These are phyloP conservation scores for Orthonyx spaldingii DNA, from an alignment of 2,113 vertebrate species.

Conservation along the genomic window DNA sequence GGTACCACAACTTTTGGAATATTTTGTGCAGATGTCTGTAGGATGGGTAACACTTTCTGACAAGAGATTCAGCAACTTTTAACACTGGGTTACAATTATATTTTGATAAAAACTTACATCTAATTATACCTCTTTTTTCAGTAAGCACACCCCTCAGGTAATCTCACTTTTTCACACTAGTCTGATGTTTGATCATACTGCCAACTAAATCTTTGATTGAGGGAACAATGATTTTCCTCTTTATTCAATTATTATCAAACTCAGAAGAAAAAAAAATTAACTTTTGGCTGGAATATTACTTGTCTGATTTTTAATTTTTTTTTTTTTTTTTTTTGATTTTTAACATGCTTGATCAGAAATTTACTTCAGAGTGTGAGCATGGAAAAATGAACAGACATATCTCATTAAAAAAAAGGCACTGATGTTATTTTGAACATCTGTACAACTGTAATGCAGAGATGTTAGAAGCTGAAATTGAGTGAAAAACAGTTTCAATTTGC, in stretches of 20 bases:
- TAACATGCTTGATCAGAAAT: not conserved
- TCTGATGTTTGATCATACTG: not conserved
- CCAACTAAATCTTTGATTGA: not conserved
- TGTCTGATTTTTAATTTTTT: not conserved
- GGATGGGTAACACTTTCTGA: not conserved
- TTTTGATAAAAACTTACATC: not conserved
- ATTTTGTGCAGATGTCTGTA: not conserved
- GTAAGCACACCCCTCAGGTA: not conserved
- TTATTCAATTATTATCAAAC: not conserved
- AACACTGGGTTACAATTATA: not conserved
- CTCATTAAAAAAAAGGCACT: not conserved
- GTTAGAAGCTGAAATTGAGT: conserved; percentile 5
- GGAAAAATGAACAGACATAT: not conserved
- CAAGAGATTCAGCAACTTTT: not conserved
- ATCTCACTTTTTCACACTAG: not conserved
- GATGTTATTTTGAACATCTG: not conserved
- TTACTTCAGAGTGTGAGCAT: not conserved
- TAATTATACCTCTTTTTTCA: not conserved
- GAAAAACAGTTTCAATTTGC: not conserved
- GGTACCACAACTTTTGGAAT: not conserved
- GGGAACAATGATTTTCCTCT: not conserved
- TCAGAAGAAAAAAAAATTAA: not conserved
- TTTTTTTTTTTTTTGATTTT: too few species aligned
- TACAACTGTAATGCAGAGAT: not conserved
- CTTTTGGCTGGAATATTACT: not conserved